Evolutionary conservation across 2,888 invertebrate species (phyloP), one percentile per base, ranked within the genome.

Genomic region (Mesorhabditis belari): DNA sequence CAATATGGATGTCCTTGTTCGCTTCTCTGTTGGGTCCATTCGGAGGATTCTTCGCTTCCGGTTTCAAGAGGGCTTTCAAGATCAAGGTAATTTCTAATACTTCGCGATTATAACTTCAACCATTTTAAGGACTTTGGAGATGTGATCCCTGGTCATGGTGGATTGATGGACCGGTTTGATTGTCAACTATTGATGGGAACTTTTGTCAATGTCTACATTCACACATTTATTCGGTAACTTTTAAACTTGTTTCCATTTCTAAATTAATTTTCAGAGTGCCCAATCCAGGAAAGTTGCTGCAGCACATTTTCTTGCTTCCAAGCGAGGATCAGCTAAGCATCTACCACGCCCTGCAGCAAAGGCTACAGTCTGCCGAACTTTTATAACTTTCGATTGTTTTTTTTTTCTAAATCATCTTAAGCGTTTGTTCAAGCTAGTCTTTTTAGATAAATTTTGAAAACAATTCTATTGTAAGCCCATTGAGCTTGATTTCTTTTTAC

Each of bases 131-230:
- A 99, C 84, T 99, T 99, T 83, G 95, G 95, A 60, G 95, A 95
- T 83, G 89, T 94, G 76, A 96, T 99, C 82, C 98, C 98, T 21
- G 98, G 98, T 0, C 98, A 99, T 85, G 98, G 98, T 67, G 98
- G 98, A 51, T 91, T 99, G 77, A 93, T 98, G 92, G 98, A 99
- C 84, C 88, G 98, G 69, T 98, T 98, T 85, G 98, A 98, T 85
- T 99, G 98, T 83, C 98, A 99, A 85, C 94, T 94, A 85, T 87
- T 99, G 68, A 99, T 99, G 98, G 96, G 95, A 51, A 95, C 95
- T 35, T 99, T 99, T 85, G 94, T 98, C 53, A 94, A 98, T 84
- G 96, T 98, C 23, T 99, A 98, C 85, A 92, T 96, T 81, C 91
- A 91, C 75, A 94, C 94, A 83, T 98, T 99, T 85, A 94, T 99